phyloP scores from a whole-genome alignment of 2,888 invertebrate species.

The Machimus atricapillus region DNA sequence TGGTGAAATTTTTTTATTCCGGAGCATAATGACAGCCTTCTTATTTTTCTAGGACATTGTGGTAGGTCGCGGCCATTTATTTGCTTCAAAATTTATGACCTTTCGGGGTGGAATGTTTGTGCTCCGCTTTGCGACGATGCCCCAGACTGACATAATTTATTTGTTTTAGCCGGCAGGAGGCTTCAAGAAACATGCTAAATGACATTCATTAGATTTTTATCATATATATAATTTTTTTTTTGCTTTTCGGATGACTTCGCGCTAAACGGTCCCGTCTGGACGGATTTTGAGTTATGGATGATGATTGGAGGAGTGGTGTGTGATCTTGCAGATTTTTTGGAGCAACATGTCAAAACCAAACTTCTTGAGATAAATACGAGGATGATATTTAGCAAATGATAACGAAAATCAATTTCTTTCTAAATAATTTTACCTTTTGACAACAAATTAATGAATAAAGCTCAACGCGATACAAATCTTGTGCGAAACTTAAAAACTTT shows the following conservation, averaged over 20 bases:
- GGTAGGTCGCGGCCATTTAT: slow-evolving; percentile 33
- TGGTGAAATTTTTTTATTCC: neutral
- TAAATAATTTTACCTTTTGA: too few relatives aligned
- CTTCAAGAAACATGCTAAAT: neutral
- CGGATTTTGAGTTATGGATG: neutral
- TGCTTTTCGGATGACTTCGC: neutral
- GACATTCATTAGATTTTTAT: neutral
- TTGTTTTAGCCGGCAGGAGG: neutral
- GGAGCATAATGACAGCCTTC: neutral
- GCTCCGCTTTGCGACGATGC: neutral
- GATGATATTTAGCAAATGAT: neutral
- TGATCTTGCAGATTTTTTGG: neutral
- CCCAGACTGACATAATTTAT: neutral
- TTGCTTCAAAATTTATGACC: slow-evolving; percentile 22
- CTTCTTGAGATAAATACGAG: neutral
- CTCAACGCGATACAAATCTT: too few relatives aligned
- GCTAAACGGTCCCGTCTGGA: neutral
- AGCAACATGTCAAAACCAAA: neutral
- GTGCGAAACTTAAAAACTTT: too few relatives aligned
- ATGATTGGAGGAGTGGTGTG: neutral
- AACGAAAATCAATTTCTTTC: too few relatives aligned
- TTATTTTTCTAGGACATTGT: slow-evolving; percentile 34
- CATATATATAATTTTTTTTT: neutral
- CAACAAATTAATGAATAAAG: too few relatives aligned
- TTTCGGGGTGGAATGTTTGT: slow-evolving; percentile 8